These are phyloP conservation scores for Gracilinanus agilis DNA, from an alignment of 2,113 vertebrate genomes.

Conservation along the genomic window DNA sequence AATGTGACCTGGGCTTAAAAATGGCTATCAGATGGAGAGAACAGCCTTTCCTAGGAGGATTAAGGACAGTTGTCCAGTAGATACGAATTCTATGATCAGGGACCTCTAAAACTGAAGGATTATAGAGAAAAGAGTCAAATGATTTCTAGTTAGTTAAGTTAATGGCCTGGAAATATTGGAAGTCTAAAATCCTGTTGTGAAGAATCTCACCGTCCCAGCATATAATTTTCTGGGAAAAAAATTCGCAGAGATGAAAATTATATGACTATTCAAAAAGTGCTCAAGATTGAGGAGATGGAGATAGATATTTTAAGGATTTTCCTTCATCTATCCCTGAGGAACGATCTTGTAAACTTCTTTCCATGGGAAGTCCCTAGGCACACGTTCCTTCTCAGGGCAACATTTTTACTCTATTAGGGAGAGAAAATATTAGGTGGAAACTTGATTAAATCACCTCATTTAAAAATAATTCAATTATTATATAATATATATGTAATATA, in stretches of 20 bases:
- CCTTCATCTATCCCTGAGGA: not conserved
- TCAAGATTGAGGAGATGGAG: not conserved
- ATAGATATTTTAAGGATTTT: not conserved
- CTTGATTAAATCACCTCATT: not conserved
- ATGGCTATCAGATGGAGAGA: not conserved
- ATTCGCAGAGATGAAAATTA: not conserved
- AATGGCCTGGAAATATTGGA: not conserved
- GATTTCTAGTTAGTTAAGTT: not conserved
- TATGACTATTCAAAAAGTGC: not conserved
- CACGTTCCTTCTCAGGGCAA: not conserved
- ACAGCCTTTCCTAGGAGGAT: not conserved
- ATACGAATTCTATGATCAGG: not conserved
- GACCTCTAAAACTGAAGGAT: not conserved
- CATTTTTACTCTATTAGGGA: not conserved
- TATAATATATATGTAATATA: too few relatives aligned
- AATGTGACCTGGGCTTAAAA: not conserved
- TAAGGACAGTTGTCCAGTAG: not conserved
- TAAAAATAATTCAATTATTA: not conserved
- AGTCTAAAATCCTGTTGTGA: not conserved
- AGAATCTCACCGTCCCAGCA: not conserved
- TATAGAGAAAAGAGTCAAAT: not conserved
- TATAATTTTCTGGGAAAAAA: not conserved
- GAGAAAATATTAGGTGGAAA: not conserved
- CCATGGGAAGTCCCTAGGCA: not conserved
- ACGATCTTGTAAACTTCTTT: not conserved